Evolutionary conservation across 2,113 vertebrate species (phyloP).

Genomic region (Apistogramma diplotaenia): DNA sequence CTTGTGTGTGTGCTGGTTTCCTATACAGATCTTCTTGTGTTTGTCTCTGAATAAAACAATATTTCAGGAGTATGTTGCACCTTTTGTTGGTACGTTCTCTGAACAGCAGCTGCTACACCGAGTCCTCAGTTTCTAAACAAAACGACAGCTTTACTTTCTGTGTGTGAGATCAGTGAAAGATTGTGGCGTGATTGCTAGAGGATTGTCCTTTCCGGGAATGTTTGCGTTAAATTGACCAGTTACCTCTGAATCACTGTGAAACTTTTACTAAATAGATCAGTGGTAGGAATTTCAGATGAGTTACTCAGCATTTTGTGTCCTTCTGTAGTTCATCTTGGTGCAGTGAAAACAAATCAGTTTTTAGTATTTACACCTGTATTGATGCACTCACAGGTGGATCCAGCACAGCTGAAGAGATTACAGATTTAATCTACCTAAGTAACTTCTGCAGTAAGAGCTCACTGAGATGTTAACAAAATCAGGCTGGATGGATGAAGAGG

Average conservation of each 20-base stretch:
- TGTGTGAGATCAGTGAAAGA: not conserved
- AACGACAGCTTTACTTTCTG: not conserved
- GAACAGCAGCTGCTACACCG: not conserved
- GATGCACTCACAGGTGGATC: not conserved
- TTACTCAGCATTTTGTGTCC: not conserved
- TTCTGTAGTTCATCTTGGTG: not conserved
- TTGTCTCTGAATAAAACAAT: not conserved
- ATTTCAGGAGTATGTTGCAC: not conserved
- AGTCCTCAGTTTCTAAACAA: not conserved
- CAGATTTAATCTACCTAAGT: not conserved
- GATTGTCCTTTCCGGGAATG: not conserved
- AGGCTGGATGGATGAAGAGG: not conserved
- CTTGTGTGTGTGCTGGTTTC: not conserved
- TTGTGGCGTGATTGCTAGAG: not conserved
- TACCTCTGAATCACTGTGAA: not conserved
- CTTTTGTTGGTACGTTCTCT: not conserved
- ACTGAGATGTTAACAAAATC: not conserved
- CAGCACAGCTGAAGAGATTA: conserved; percentile 17
- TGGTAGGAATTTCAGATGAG: not conserved
- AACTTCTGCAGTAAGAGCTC: not conserved
- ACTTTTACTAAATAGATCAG: not conserved
- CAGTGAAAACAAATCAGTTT: not conserved
- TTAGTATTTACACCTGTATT: not conserved
- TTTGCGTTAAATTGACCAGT: not conserved
- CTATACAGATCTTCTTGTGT: not conserved